Conservation (phyloP, 2,888 invertebrate species). For the Drosophila falleni region DNA sequence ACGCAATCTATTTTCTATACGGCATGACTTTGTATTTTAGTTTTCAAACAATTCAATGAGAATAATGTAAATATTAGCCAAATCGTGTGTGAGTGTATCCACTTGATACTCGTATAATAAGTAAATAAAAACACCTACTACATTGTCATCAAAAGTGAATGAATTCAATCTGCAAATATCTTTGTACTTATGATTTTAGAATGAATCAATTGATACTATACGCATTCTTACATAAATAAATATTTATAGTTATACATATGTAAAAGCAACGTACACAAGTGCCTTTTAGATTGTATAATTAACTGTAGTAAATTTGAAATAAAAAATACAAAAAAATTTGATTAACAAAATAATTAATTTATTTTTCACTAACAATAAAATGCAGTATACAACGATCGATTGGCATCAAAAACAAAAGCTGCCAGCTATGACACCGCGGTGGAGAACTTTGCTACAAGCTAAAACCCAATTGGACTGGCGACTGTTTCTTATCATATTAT, state of each 20-base stretch:
- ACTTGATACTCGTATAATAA: conserved; percentile 29
- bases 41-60: conserved; percentile 27
- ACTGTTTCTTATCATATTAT: conserved; percentile 25
- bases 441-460: conserved; percentile 28
- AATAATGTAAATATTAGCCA: conserved; percentile 53
- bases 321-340: conserved; percentile 14
- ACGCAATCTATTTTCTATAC: conserved; percentile 43
- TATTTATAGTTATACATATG: not conserved
- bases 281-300: conserved; percentile 32
- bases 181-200: conserved; percentile 18
- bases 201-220: conserved; percentile 11
- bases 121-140: conserved; percentile 30
- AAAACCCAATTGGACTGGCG: not conserved
- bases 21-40: conserved; percentile 40
- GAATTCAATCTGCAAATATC: conserved; percentile 7
- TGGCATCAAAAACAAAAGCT: conserved; percentile 25
- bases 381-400: conserved; percentile 1
- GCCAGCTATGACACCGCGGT: conserved; percentile 28
- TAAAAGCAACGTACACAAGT: conserved; percentile 25
- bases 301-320: not conserved
- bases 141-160: conserved; percentile 43
- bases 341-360: not conserved
- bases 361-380: not conserved
- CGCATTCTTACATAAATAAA: not conserved
- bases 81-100: conserved; percentile 19